A percentile compares a stretch with the other conserved stretches of the same genome.
Conservation (phyloP, 2,113 vertebrate genomes). For the human (Homo sapiens) region GRCh38 chr18:28571001-28571500, state of each 20-base stretch:
- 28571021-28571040: not conserved
- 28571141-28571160: not conserved
- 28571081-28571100: not conserved
- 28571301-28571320: constrained; percentile 36
- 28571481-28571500: not conserved
- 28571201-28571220: not conserved
- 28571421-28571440: not conserved
- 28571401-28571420: not conserved
- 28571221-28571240: not conserved
- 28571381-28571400: not conserved
- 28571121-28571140: not conserved
- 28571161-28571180: not conserved
- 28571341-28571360: not conserved
- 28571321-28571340: not conserved
- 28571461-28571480: not conserved
- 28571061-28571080: not conserved
- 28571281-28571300: not conserved
- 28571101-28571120: not conserved
- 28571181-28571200: not conserved
- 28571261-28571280: not conserved
- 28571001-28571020: not conserved
- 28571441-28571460: not conserved
- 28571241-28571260: not conserved
- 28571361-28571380: not conserved
- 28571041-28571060: not conserved